Conservation (phyloP, 2,888 invertebrate species). For the Drepana falcataria region DNA sequence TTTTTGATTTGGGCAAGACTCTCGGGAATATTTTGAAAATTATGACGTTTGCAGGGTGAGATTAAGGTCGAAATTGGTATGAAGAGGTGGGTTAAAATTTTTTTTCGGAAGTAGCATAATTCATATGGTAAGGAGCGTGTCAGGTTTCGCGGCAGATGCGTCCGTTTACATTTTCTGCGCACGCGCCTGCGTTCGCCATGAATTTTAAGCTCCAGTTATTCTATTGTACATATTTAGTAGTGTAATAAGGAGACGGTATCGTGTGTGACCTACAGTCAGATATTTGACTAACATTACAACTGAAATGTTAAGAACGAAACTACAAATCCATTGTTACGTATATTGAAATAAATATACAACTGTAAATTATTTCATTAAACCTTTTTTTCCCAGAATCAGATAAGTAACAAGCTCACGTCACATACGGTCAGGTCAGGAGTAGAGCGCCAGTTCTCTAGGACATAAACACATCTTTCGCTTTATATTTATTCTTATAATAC, state of each 20-base stretch:
- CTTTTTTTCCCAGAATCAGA: no score
- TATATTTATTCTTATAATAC: no score
- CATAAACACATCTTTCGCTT: no score
- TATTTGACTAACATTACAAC: background rate
- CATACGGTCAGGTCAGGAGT: no score
- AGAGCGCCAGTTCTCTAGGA: no score
- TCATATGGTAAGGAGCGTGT: slow-evolving; percentile 69
- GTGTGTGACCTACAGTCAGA: background rate
- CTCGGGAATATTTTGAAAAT: background rate
- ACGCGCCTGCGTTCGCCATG: slow-evolving; percentile 48
- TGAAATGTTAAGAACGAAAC: no score
- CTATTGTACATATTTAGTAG: slow-evolving; percentile 2
- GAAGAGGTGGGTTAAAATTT: slow-evolving; percentile 21
- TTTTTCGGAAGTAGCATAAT: slow-evolving; percentile 67
- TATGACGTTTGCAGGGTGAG: slow-evolving; percentile 9
- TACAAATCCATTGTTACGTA: no score
- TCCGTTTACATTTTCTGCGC: slow-evolving; percentile 44
- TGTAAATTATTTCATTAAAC: no score
- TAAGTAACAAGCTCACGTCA: no score
- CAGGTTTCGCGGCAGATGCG: slow-evolving; percentile 73
- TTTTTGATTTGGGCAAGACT: background rate
- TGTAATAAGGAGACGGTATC: background rate
- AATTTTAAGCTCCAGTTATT: slow-evolving; percentile 28
- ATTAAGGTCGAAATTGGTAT: slow-evolving; percentile 28
- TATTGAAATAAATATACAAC: no score